These are phyloP conservation scores for Sinocyclocheilus anshuiensis DNA, from an alignment of 2,113 vertebrate species.

Conservation along the genomic window DNA sequence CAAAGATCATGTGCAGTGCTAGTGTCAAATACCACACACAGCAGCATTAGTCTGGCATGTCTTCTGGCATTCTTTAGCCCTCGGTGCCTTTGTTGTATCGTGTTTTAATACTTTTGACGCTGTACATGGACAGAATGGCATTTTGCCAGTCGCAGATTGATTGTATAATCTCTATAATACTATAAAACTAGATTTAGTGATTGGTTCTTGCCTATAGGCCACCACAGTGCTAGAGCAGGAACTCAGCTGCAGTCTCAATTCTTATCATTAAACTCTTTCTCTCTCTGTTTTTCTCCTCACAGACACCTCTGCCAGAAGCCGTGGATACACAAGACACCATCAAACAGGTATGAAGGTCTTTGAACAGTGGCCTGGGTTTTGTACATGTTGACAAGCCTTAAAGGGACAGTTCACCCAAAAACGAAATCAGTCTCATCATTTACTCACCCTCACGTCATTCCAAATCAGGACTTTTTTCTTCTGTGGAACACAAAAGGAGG, in stretches of 20 bases:
- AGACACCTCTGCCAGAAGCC: conserved; percentile 77
- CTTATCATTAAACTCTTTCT: conserved; percentile 21
- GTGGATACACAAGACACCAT: conserved; percentile 76
- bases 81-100: not conserved
- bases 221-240: not conserved
- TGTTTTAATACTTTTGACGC: not conserved
- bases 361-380: not conserved
- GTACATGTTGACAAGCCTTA: not conserved
- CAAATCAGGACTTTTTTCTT: not conserved
- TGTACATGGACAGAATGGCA: not conserved
- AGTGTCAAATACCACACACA: conserved; percentile 28
- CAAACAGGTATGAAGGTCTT: conserved; percentile 72
- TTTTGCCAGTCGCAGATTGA: not conserved
- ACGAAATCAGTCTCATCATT: not conserved
- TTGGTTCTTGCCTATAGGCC: not conserved
- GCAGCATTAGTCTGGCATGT: not conserved
- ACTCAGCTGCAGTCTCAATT: not conserved
- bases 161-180: not conserved
- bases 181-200: not conserved
- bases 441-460: not conserved
- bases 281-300: conserved; percentile 34
- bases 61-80: conserved; percentile 24
- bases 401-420: not conserved
- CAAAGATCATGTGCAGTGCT: conserved; percentile 18
- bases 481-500: not conserved